These are phyloP conservation scores for Anolis sagrei DNA, from an alignment of 2,113 vertebrate genomes.

Conservation along the genomic window DNA sequence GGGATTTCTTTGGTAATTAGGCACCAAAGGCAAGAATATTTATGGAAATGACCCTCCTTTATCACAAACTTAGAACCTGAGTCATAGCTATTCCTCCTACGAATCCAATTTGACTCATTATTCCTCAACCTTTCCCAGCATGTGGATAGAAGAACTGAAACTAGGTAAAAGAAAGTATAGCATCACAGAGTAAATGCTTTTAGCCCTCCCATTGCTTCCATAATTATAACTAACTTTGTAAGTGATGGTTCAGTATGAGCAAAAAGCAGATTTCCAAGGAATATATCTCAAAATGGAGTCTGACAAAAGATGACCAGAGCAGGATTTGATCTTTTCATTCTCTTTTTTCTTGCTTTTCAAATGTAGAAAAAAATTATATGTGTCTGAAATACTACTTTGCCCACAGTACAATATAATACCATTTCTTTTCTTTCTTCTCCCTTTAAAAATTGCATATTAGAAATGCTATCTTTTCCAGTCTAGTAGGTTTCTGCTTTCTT, in stretches of 20 bases:
- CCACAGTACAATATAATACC: background rate
- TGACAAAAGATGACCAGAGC: background rate
- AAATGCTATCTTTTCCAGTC: background rate
- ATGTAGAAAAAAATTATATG: background rate
- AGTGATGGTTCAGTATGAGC: background rate
- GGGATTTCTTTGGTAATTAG: conserved; percentile 21
- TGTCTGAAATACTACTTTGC: background rate
- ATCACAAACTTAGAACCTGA: conserved; percentile 12
- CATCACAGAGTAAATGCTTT: background rate
- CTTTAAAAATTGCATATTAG: background rate
- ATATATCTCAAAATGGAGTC: background rate
- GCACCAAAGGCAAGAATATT: conserved; percentile 27
- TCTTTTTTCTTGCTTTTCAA: background rate
- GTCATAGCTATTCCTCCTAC: conserved; percentile 25
- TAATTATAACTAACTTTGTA: conserved; percentile 9
- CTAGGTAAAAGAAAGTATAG: background rate
- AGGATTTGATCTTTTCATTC: background rate
- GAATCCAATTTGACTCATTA: conserved; percentile 17
- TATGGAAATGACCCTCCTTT: conserved; percentile 29
- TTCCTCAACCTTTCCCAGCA: background rate
- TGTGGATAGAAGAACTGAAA: conserved; percentile 7
- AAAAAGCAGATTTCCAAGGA: background rate
- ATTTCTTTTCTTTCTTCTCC: background rate
- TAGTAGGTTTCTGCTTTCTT: background rate
- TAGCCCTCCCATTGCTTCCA: background rate